These are phyloP conservation scores for Conops quadrifasciatus DNA, from an alignment of 2,888 invertebrate genomes.

Conservation along the genomic window DNA sequence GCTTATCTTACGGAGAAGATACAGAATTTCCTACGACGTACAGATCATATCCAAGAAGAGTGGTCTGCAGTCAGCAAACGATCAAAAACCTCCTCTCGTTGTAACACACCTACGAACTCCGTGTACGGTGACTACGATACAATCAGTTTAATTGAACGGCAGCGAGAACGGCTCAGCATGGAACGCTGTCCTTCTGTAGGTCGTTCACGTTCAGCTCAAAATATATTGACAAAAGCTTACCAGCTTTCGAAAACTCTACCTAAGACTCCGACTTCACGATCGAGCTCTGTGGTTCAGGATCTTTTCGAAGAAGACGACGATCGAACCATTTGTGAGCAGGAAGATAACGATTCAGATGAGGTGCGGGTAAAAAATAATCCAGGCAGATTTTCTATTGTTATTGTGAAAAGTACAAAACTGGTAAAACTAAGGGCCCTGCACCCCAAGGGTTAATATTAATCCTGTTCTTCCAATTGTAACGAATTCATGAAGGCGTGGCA, in stretches of 20 bases:
- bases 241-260: slow-evolving; percentile 70
- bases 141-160: slow-evolving; percentile 63
- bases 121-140: slow-evolving; percentile 59
- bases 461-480: too few species aligned
- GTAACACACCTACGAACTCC: slow-evolving; percentile 54
- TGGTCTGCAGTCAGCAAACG: slow-evolving; percentile 77
- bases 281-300: slow-evolving; percentile 57
- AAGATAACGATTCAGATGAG: slow-evolving; percentile 68
- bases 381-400: too few species aligned
- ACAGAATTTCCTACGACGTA: slow-evolving; percentile 79
- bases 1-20: slow-evolving; percentile 80
- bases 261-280: slow-evolving; percentile 62
- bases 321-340: slow-evolving; percentile 73
- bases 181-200: slow-evolving; percentile 66
- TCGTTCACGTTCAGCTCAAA: slow-evolving; percentile 78
- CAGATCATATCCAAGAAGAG: slow-evolving; percentile 89
- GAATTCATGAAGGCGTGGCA: too few species aligned
- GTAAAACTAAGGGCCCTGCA: too few species aligned
- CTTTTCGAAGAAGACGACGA: slow-evolving; percentile 66
- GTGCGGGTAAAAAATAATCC: too few species aligned
- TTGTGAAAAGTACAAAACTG: too few species aligned
- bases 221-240: slow-evolving; percentile 84
- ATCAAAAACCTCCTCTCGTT: slow-evolving; percentile 46
- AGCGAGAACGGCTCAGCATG: slow-evolving; percentile 60
- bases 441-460: too few species aligned